phyloP scores from a whole-genome alignment of 1,140 invertebrate species.

The Drosophila parabipectinata region DNA sequence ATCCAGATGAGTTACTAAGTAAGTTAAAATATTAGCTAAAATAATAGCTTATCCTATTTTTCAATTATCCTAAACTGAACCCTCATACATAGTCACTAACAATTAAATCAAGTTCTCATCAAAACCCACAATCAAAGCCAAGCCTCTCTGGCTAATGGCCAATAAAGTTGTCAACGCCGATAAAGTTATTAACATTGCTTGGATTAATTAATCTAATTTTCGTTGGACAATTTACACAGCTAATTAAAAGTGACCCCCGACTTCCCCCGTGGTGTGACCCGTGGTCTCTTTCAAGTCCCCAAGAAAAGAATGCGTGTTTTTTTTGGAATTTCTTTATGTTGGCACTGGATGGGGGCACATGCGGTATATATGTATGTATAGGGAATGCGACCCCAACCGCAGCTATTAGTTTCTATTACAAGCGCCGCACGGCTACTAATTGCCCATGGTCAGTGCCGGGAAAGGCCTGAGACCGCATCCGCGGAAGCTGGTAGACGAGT shows the following conservation, averaged over 20 bases:
- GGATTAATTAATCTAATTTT: conserved; percentile 68
- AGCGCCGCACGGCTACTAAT: conserved; percentile 59
- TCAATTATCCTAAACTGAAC: too few species aligned
- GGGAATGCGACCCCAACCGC: neutral
- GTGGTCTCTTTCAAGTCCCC: conserved; percentile 45
- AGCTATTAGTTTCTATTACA: conserved; percentile 69
- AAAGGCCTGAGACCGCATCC: conserved; percentile 8
- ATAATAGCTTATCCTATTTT: too few species aligned
- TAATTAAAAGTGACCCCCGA: conserved; percentile 43
- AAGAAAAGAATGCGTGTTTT: conserved; percentile 46
- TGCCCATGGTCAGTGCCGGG: conserved; percentile 47
- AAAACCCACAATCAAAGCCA: conserved; percentile 29
- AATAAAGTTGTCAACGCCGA: conserved; percentile 64
- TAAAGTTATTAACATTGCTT: conserved; percentile 68
- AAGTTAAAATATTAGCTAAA: too few species aligned
- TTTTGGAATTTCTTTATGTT: conserved; percentile 54
- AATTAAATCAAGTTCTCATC: conserved; percentile 20
- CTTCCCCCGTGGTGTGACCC: conserved; percentile 4
- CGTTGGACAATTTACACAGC: conserved; percentile 46
- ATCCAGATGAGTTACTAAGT: too few species aligned
- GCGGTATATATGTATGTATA: neutral
- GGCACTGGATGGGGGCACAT: conserved; percentile 16
- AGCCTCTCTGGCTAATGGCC: conserved; percentile 15
- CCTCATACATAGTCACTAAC: neutral
- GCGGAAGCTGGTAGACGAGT: conserved; percentile 34